Base-by-base conservation (phyloP, 2,888 invertebrate genomes). In the Idaea aversata region DNA sequence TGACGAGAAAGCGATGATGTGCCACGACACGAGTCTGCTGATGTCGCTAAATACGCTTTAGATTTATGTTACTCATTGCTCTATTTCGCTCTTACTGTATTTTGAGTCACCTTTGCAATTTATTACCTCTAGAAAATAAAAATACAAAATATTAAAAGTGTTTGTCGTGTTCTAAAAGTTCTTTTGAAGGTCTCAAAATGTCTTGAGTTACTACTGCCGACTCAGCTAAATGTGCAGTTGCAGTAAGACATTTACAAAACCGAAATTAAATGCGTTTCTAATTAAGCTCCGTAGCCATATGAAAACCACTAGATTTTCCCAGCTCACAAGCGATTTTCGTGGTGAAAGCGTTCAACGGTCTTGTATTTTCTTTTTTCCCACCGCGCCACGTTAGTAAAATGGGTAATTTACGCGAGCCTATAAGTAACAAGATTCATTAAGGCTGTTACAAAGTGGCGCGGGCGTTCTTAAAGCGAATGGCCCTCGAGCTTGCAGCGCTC, bases 391-490 rank as follows among this genome's bases (percentile, higher is more conserved):
- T 87, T 87, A 86, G 87, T 87, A 85, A 90, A 90, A 87, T 89
- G 84, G 90, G 91, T 87, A 90, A 93, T 92, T 92, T 90, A 88
- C 88, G 88, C 84, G 83, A 86, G 88, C 90, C 90, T 91, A 91
- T 91, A 91, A 93, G 92, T 91, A 92, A 91, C 91, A 87, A 90
- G 91, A 91, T 93, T 93, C 91, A 92, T 93, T 93, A 93, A 90
- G 87, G 87, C 85, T 83, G 90, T 91, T 91, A 92, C 92, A 92
- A 91, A 93, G 92, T 93, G 88, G 90, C 88, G 86, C 89, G 81
- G 87, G 85, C 90, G 90, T 90, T 91, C 92, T 92, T 92, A 90
- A 90, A 92, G 91, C 90, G 91, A 92, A 92, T 92, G 90, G 91
- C 91, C 85, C 91, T 92, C 87, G 86, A 92, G 91, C 87, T 88